A percentile compares a stretch with the other conserved stretches of the same genome.
Evolutionary conservation across 2,113 vertebrate species (phyloP).

Genomic region (Nothobranchius furzeri): DNA sequence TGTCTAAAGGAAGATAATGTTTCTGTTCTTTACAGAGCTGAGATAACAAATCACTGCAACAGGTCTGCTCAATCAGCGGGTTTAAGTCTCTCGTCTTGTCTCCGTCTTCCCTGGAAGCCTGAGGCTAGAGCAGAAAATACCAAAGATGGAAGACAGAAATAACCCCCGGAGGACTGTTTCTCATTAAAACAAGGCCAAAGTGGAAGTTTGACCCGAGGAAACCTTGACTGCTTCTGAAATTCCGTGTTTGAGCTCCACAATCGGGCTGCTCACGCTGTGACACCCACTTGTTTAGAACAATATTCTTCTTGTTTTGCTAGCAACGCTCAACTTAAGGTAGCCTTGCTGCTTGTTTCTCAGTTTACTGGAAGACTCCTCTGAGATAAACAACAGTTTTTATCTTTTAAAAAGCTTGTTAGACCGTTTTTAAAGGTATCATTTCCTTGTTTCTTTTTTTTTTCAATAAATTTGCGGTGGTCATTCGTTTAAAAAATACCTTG

Average conservation of each 20-base stretch:
- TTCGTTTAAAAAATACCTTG: too few relatives aligned
- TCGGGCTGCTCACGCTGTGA: slow-evolving; percentile 35
- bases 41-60: slow-evolving; percentile 27
- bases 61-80: slow-evolving; percentile 9
- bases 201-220: slow-evolving; percentile 49
- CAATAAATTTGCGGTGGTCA: too few relatives aligned
- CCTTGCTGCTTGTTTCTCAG: not conserved
- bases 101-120: slow-evolving; percentile 27
- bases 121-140: slow-evolving; percentile 41
- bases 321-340: not conserved
- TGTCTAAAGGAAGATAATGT: slow-evolving; percentile 1
- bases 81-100: slow-evolving; percentile 33
- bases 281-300: slow-evolving; percentile 59
- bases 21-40: slow-evolving; percentile 1
- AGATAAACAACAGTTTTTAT: not conserved
- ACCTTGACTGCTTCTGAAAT: slow-evolving; percentile 33
- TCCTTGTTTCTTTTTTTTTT: too few relatives aligned
- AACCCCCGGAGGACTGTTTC: slow-evolving; percentile 28
- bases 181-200: slow-evolving; percentile 38
- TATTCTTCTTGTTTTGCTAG: slow-evolving; percentile 39
- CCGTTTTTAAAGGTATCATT: too few relatives aligned
- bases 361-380: not conserved
- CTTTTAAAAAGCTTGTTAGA: too few relatives aligned
- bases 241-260: slow-evolving; percentile 24
- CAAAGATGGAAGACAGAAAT: slow-evolving; percentile 39